phyloP scores from a whole-genome alignment of 1,140 invertebrate species.

The Drosophila navojoa region DNA sequence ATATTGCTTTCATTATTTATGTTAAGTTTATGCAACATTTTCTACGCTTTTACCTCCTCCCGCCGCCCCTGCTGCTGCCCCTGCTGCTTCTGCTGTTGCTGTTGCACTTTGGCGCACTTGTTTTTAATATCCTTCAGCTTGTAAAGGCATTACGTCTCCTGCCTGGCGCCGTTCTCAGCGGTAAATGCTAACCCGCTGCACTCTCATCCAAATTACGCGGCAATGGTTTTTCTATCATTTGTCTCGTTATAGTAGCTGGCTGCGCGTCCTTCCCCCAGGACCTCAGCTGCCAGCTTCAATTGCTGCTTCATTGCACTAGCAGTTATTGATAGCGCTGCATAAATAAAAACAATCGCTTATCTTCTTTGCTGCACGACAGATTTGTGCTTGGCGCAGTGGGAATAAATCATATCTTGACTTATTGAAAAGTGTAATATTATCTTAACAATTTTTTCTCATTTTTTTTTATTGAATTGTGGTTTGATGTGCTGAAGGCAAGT shows the following conservation, averaged over 20 bases:
- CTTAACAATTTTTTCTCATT: neutral
- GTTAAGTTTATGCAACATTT: conserved; percentile 78
- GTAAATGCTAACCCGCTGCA: conserved; percentile 21
- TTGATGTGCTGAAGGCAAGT: neutral
- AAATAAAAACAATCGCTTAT: conserved; percentile 17
- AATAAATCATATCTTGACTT: conserved; percentile 17
- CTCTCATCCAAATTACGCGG: conserved; percentile 48
- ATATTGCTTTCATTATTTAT: conserved; percentile 80
- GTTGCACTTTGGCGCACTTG: conserved; percentile 56
- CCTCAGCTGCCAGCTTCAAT: conserved; percentile 6
- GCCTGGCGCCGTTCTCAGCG: neutral
- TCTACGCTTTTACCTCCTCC: conserved; percentile 23
- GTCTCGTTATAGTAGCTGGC: conserved; percentile 63
- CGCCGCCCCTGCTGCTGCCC: conserved; percentile 28
- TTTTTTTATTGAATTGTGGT: conserved; percentile 3
- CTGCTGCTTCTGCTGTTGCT: conserved; percentile 40
- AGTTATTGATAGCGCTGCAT: conserved; percentile 37
- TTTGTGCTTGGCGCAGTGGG: conserved; percentile 7
- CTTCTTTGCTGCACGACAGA: neutral
- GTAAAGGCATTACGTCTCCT: conserved; percentile 69
- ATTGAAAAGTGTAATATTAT: conserved; percentile 19
- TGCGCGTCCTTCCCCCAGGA: conserved; percentile 9
- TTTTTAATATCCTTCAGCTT: conserved; percentile 81
- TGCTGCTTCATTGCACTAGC: neutral
- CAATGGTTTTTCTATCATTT: conserved; percentile 69